Base-by-base conservation (phyloP, 1,140 invertebrate genomes). In the Hestina assimilis region DNA sequence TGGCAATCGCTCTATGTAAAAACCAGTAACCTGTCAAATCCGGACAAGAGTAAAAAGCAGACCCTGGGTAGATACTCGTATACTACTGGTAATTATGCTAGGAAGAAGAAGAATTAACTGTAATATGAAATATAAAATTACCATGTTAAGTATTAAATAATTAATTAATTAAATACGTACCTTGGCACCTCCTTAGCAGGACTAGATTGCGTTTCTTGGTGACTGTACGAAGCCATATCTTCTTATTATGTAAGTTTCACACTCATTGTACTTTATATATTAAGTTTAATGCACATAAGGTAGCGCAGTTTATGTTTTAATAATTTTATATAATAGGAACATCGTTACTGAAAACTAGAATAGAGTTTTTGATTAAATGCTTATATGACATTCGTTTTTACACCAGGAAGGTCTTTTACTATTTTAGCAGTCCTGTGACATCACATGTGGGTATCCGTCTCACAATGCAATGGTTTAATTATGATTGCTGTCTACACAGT, bases 171-270 rank as follows among this genome's bases (percentile, higher is more conserved):
- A 50, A 21, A 20, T 33, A 59, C 79, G 76, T 73, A 87, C 84
- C 83, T 83, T 12, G 83, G 83, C 12, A 84, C 20, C 59, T 87
- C 84, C 60, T 86, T 87, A 0, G 84, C 84, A 7, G 84, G 84
- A 64, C 84, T 87, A 5, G 84, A 87, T 64, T 87, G 84, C n/a
- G 84, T 87, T 59, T 87, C 84, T 51, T 87, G 84, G 46, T 87
- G 78, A 70, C 73, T 82, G 57, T 65, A 82, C 6, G 84, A 78
- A 15, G 84, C 82, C 84, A 87, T 87, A 42, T 68, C 59, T 48
- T 61, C 14, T 29, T 38, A 46, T 72, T 67, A 81, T 51, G 20
- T 66, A 59, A 59, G 47, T 57, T 67, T 54, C 11, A 26, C 65
- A 83, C 69, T 63, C 75, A 76, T 83, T 73, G 58, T 70, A 51